Evolutionary conservation across 2,888 invertebrate genomes (phyloP).

Genomic region (Acanthosepion pharaonis): DNA sequence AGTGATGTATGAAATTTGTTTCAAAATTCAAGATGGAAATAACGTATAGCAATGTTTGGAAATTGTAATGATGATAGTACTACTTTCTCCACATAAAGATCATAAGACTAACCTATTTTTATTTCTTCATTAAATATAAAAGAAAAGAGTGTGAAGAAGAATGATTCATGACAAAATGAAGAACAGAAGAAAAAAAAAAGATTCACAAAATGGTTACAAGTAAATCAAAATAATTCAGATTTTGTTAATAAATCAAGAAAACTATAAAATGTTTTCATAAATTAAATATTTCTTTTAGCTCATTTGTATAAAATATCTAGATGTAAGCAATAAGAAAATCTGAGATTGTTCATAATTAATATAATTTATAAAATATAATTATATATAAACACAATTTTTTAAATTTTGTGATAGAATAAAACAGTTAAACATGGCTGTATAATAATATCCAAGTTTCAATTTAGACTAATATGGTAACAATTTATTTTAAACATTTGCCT

Average conservation of each 20-base stretch:
- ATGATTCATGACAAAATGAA: neutral
- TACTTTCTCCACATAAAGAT: neutral
- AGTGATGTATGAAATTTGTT: neutral
- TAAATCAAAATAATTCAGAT: neutral
- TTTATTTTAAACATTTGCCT: too few relatives aligned
- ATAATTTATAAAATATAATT: too few relatives aligned
- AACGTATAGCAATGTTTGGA: neutral
- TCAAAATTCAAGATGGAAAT: neutral
- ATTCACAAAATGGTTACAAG: too few relatives aligned
- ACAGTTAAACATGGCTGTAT: too few relatives aligned
- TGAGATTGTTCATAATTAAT: too few relatives aligned
- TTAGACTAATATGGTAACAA: too few relatives aligned
- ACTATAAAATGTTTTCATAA: constrained; percentile 1
- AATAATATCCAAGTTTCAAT: too few relatives aligned
- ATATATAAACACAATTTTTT: too few relatives aligned
- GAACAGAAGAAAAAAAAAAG: too few relatives aligned
- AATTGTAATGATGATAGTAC: neutral
- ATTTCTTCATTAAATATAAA: neutral
- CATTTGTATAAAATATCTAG: constrained; percentile 12
- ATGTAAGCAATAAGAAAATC: too few relatives aligned
- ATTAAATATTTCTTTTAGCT: neutral
- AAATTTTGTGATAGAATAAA: too few relatives aligned
- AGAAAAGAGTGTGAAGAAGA: neutral
- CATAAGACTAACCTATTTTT: neutral
- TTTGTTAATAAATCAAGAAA: neutral